Conservation (phyloP, 2,888 invertebrate species). For the Colletes collaris region DNA sequence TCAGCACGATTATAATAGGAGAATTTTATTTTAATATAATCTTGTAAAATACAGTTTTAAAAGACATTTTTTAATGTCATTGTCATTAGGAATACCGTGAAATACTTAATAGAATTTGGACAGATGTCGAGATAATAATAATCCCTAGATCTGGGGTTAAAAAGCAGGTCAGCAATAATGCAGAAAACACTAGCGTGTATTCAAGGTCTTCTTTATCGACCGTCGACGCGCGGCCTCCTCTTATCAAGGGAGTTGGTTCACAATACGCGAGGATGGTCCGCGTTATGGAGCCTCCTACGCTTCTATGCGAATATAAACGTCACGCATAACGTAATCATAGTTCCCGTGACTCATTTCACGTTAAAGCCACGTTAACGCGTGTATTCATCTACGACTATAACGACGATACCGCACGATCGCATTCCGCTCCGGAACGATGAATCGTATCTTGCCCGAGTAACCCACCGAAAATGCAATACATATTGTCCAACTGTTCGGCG, state of each 20-base stretch:
- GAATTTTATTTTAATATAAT: too few relatives aligned
- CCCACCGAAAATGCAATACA: conserved; percentile 38
- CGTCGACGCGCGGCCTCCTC: background rate
- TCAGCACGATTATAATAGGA: too few relatives aligned
- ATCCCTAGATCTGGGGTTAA: background rate
- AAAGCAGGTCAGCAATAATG: background rate
- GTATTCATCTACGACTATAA: conserved; percentile 33
- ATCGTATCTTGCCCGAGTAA: conserved; percentile 38
- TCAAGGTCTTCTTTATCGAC: conserved; percentile 41
- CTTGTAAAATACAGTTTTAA: too few relatives aligned
- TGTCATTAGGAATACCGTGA: too few relatives aligned
- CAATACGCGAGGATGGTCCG: background rate
- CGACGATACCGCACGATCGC: conserved; percentile 42
- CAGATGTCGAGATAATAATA: too few relatives aligned
- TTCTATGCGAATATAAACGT: conserved; percentile 31
- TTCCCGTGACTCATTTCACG: conserved; percentile 43
- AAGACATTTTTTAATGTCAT: too few relatives aligned
- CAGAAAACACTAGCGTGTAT: too few relatives aligned
- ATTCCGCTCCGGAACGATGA: conserved; percentile 39
- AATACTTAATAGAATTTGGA: too few relatives aligned
- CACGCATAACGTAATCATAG: conserved; percentile 35
- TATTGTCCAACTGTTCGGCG: conserved; percentile 7
- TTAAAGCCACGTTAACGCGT: conserved; percentile 34
- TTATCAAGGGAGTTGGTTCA: conserved; percentile 29
- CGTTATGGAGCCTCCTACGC: background rate